A percentile compares a stretch with the other conserved stretches of the same genome.
Conservation (phyloP, 2,113 vertebrate species). For the Diadophis punctatus region DNA sequence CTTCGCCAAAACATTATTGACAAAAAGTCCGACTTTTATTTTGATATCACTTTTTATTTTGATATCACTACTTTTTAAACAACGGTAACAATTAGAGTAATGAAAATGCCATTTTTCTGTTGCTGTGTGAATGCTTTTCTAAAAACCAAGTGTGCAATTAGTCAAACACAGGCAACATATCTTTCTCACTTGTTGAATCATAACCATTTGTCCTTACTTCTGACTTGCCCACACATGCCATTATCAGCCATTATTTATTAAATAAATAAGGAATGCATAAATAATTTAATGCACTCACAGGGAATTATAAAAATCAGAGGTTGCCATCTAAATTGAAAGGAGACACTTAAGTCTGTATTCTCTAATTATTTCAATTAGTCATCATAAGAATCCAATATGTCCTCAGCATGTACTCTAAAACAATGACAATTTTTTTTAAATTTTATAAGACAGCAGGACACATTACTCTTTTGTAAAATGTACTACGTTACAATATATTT, state of each 20-base stretch:
- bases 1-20: background rate
- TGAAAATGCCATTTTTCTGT: background rate
- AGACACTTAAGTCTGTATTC: background rate
- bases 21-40: background rate
- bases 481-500: background rate
- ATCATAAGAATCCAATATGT: background rate
- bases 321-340: background rate
- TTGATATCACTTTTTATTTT: background rate
- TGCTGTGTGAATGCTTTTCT: background rate
- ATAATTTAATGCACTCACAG: background rate
- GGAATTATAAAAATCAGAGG: background rate
- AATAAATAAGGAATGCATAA: background rate
- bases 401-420: background rate
- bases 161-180: background rate
- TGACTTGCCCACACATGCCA: background rate
- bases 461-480: background rate
- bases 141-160: background rate
- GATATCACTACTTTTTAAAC: background rate
- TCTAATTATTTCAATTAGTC: background rate
- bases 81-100: background rate
- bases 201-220: background rate
- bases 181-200: background rate
- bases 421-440: background rate
- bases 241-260: background rate
- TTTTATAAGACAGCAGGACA: background rate